Base-by-base conservation (phyloP, 2,888 invertebrate genomes). In the Hartigia nigra region DNA sequence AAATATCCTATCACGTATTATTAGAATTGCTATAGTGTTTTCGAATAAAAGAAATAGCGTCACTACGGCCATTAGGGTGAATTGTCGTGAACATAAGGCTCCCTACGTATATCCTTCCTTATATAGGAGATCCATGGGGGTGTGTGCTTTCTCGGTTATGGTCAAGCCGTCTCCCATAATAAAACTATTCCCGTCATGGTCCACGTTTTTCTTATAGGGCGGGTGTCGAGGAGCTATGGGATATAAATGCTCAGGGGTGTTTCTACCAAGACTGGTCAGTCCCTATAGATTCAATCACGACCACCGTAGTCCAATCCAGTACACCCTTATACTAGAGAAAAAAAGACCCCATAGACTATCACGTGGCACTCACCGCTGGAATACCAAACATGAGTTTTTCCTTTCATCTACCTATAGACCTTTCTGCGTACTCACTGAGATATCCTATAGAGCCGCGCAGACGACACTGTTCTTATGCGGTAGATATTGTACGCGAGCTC, bases 261-360 rank as follows among this genome's bases (percentile, higher is more conserved):
- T 87, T 84, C 85, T 84, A 86, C 83, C 85, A 86, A 84, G 84
- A 82, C 72, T 76, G 80, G 70, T 74, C 75, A 69, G 37, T 74
- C 78, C 55, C 80, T 84, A 77, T 85, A 86, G 87, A 89, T 90
- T 89, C 89, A 90, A 89, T 89, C 89, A 89, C 89, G 87, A 89
- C 87, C 88, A 87, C 84, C 84, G 23, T 34, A 72, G 14, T 12
- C 72, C 72, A 34, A 34, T 55, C 55, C 55, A 55, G 55, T 55
- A 23, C 55, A 55, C 55, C 55, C 55, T 23, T 55, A 55, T 55
- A 23, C 23, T 9, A 23, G 23, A 5, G 23, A 2, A 23, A 55
- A 23, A 9, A 55, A 23, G 14, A 39, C 4, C 23, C 55, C 9
- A 55, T 55, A 55, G 55, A 55, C 55, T 55, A 55, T 55, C 55